Evolutionary conservation across 2,797 vertebrate genomes (phyloP).

Genomic region (Ispidina lecontei): DNA sequence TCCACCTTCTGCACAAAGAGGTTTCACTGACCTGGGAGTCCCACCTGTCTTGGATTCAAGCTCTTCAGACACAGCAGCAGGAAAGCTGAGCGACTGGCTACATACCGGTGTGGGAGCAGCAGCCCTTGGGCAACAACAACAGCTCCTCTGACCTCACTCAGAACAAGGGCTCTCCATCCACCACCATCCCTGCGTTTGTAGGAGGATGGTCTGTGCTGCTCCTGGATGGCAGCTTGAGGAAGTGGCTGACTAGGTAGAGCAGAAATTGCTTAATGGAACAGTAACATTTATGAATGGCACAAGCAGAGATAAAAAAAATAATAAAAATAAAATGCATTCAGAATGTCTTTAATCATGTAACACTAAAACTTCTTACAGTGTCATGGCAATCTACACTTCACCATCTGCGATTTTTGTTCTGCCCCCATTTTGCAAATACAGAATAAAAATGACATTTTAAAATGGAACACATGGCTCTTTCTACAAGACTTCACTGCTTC

Average conservation of each 20-base stretch:
- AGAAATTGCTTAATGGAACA: conserved; percentile 31
- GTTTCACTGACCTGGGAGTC: not conserved
- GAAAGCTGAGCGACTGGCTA: not conserved
- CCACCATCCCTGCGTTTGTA: not conserved
- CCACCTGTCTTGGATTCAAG: not conserved
- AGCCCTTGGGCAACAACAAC: not conserved
- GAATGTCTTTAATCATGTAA: conserved; percentile 72
- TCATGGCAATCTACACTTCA: conserved; percentile 51
- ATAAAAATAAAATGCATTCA: conserved; percentile 7
- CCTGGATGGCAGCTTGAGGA: not conserved
- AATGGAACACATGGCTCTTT: conserved; percentile 42
- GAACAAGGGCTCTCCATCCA: not conserved
- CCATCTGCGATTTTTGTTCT: conserved; percentile 46
- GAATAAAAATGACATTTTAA: conserved; percentile 46
- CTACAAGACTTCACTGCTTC: conserved; percentile 32
- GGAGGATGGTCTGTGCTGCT: not conserved
- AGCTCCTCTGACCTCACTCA: not conserved
- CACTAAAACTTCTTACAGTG: conserved; percentile 59
- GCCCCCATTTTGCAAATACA: conserved; percentile 42
- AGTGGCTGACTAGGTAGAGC: not conserved
- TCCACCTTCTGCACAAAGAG: not conserved
- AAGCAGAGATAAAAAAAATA: not conserved
- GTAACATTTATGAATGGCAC: conserved; percentile 46
- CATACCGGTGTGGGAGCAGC: fast-evolving
- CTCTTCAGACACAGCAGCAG: not conserved